phyloP scores from a whole-genome alignment of 1,140 invertebrate species.

The Ephestia elutella region DNA sequence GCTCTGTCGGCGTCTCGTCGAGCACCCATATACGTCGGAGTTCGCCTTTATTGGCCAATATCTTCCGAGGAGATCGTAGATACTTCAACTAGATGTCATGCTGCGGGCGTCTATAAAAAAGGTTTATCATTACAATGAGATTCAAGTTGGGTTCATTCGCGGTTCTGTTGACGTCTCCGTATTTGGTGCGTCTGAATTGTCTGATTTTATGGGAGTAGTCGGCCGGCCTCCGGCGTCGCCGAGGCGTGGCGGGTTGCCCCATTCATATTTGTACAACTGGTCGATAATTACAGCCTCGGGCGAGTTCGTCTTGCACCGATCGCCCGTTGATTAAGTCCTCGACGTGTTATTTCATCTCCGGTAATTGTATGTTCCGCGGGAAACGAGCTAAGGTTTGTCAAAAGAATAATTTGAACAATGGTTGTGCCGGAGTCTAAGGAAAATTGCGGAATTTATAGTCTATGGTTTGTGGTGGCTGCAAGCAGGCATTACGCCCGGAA shows the following conservation, averaged over 20 bases:
- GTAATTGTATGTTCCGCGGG: constrained; percentile 14
- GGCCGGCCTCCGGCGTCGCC: constrained; percentile 25
- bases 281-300: constrained; percentile 51
- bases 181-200: constrained; percentile 16
- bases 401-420: constrained; percentile 14
- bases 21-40: constrained; percentile 38
- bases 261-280: constrained; percentile 62
- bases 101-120: constrained; percentile 30
- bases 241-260: constrained; percentile 32
- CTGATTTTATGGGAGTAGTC: constrained; percentile 18
- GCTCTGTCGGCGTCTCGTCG: constrained; percentile 41
- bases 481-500: constrained; percentile 23
- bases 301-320: constrained; percentile 26
- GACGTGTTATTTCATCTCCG: constrained; percentile 30
- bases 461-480: constrained; percentile 8
- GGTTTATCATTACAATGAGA: constrained; percentile 20
- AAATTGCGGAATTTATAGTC: constrained; percentile 24
- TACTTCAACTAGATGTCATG: constrained; percentile 40
- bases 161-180: constrained; percentile 10
- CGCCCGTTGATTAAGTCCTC: constrained; percentile 57
- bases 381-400: constrained; percentile 16
- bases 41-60: constrained; percentile 44
- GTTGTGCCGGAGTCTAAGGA: constrained; percentile 9
- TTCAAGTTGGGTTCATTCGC: constrained; percentile 1
- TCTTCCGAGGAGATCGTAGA: constrained; percentile 34